Evolutionary conservation across 92 coral and sea anemone species (phyloP).

Genomic region (Pocillopora grandis): DNA sequence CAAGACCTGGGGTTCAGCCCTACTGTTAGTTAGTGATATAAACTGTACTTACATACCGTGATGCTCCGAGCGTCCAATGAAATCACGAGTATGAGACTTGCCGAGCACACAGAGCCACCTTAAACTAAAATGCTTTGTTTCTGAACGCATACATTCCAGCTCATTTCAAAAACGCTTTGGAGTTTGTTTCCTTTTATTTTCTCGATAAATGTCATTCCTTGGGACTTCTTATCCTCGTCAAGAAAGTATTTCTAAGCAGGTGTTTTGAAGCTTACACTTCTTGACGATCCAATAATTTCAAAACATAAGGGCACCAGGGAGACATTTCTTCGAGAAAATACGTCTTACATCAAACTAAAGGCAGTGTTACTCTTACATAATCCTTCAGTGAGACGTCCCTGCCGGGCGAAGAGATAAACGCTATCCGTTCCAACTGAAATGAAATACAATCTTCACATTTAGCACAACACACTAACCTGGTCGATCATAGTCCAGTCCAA

Average conservation of each 20-base stretch:
- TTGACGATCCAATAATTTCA: background rate
- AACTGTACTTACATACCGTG: conserved; percentile 41
- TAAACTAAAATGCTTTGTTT: conserved; percentile 26
- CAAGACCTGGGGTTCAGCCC: conserved; percentile 13
- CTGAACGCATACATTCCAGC: conserved; percentile 11
- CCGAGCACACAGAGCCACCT: conserved; percentile 44
- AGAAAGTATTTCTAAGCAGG: background rate
- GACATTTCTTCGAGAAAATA: background rate
- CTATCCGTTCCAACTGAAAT: conserved; percentile 10
- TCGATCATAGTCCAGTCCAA: conserved; percentile 96
- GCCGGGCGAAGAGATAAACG: background rate
- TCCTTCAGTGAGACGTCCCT: conserved; percentile 4
- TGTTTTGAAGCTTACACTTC: background rate
- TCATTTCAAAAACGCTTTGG: background rate
- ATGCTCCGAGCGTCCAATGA: conserved; percentile 38
- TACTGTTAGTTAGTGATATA: background rate
- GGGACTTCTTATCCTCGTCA: background rate
- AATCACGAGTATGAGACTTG: conserved; percentile 30
- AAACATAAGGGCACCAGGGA: background rate
- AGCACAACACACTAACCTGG: conserved; percentile 69
- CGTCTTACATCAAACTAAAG: background rate
- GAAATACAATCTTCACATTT: background rate
- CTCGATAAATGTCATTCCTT: background rate
- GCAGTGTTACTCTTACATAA: conserved; percentile 8
- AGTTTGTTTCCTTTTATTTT: background rate